Evolutionary conservation across 1,140 invertebrate genomes (phyloP).

Genomic region (Coptotermes formosanus): DNA sequence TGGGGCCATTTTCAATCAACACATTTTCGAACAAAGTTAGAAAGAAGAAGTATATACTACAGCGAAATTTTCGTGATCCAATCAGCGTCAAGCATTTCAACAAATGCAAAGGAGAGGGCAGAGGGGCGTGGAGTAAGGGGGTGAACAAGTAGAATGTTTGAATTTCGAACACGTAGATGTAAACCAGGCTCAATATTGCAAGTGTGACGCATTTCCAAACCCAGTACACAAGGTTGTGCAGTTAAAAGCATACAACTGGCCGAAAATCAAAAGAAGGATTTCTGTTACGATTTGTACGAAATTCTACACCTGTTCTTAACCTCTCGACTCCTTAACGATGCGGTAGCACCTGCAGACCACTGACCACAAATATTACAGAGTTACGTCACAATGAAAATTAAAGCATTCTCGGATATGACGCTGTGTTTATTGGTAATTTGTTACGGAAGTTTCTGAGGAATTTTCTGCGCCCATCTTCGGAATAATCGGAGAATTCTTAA

Average conservation of each 20-base stretch:
- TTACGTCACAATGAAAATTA: too few relatives aligned
- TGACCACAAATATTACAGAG: too few relatives aligned
- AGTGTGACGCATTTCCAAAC: background rate
- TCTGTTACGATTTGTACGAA: too few relatives aligned
- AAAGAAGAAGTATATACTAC: constrained; percentile 7
- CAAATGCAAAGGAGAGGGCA: background rate
- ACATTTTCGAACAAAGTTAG: constrained; percentile 13
- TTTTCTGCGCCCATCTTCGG: too few relatives aligned
- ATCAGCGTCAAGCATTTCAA: constrained; percentile 16
- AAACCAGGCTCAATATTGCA: background rate
- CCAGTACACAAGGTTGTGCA: background rate
- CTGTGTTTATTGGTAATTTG: too few relatives aligned
- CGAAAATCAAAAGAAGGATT: too few relatives aligned
- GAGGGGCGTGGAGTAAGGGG: background rate
- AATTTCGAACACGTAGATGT: background rate
- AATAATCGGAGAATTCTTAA: too few relatives aligned
- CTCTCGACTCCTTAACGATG: too few relatives aligned
- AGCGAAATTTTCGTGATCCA: constrained; percentile 16
- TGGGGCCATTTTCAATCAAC: constrained; percentile 11
- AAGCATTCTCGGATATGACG: too few relatives aligned
- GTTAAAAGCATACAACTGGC: background rate
- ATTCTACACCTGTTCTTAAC: too few relatives aligned
- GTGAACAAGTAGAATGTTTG: background rate
- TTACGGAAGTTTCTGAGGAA: too few relatives aligned
- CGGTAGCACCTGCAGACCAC: too few relatives aligned